A percentile compares a stretch with the other conserved stretches of the same genome.
phyloP scores from a whole-genome alignment of 2,888 invertebrate species.

The Julus scandinavius region DNA sequence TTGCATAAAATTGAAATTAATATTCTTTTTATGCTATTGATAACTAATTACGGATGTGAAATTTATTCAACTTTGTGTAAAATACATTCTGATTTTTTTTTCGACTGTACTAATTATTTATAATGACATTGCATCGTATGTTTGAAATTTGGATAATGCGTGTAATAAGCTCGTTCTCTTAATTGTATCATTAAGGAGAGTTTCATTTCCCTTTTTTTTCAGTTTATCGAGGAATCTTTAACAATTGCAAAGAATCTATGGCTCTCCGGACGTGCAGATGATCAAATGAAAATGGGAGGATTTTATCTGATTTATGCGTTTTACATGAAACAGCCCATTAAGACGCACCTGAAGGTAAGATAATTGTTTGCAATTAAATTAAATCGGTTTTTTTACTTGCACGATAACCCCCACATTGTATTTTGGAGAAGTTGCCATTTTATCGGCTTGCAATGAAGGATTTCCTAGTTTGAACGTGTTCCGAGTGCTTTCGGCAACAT shows the following conservation, averaged over 20 bases:
- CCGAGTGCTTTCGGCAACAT: too few species aligned
- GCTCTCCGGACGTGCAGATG: slow-evolving; percentile 16
- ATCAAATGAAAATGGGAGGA: slow-evolving; percentile 44
- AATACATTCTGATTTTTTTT: background rate
- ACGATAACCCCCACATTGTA: background rate
- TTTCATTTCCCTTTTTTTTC: background rate
- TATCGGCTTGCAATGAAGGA: too few species aligned
- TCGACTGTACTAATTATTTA: background rate
- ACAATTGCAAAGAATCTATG: slow-evolving; percentile 24
- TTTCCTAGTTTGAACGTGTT: too few species aligned
- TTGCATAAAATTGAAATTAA: too few species aligned
- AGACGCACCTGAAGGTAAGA: background rate
- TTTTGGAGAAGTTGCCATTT: too few species aligned
- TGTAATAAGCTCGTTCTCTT: background rate
- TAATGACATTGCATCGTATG: slow-evolving; percentile 2
- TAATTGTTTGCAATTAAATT: background rate
- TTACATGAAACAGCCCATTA: slow-evolving; percentile 49
- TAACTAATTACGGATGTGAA: too few species aligned
- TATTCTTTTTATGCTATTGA: too few species aligned
- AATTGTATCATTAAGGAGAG: slow-evolving; percentile 4
- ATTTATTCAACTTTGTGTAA: too few species aligned
- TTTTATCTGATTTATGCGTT: slow-evolving; percentile 39
- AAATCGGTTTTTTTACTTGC: background rate
- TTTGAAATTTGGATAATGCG: background rate
- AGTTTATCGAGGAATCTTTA: slow-evolving; percentile 47